phyloP scores from a whole-genome alignment of 92 coral and sea anemone species.

The Meandrina meandrites region DNA sequence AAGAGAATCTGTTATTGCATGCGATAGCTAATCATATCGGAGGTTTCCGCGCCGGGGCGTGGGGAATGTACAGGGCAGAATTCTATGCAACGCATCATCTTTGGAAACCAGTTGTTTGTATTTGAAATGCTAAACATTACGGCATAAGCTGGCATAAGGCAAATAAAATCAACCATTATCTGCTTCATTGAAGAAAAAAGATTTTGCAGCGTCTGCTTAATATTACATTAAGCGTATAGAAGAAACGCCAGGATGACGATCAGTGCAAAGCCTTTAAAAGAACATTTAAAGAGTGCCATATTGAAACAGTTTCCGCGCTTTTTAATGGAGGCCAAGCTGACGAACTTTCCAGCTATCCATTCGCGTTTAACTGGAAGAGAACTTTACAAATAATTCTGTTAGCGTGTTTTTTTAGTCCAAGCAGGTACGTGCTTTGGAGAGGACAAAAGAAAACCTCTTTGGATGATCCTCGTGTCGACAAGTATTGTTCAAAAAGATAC shows the following conservation, averaged over 20 bases:
- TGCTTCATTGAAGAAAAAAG: neutral
- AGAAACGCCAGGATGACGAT: neutral
- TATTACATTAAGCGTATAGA: neutral
- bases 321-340: neutral
- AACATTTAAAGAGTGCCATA: neutral
- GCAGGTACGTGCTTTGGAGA: neutral
- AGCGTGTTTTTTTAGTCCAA: neutral
- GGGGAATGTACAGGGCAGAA: neutral
- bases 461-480: conserved; percentile 24
- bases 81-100: neutral
- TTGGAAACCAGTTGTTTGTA: neutral
- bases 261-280: neutral
- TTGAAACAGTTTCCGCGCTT: neutral
- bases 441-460: neutral
- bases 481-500: conserved; percentile 32
- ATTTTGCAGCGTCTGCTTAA: neutral
- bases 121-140: neutral
- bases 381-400: neutral
- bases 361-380: neutral
- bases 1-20: neutral
- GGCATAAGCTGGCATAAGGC: neutral
- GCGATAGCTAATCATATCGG: neutral
- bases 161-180: neutral
- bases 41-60: neutral
- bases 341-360: neutral